Conservation (phyloP, 2,113 vertebrate species). For the Eulacestoma nigropectus region DNA sequence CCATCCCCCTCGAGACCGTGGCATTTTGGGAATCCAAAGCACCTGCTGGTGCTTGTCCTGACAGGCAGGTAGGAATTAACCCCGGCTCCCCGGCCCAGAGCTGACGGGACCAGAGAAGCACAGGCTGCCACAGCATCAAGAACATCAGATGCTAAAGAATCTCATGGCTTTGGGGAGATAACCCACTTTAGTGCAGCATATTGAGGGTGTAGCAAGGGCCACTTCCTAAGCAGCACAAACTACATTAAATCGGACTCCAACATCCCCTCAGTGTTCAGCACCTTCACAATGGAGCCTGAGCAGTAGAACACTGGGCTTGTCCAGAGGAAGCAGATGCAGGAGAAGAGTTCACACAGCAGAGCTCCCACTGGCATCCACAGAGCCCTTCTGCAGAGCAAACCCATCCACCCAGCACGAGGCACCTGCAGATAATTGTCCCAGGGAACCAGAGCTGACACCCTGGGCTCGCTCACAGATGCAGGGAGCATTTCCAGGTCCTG, state of each 20-base stretch:
- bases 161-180: background rate
- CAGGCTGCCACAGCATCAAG: background rate
- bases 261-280: background rate
- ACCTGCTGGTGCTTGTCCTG: background rate
- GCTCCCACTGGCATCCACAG: background rate
- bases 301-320: background rate
- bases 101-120: rapidly evolving
- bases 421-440: background rate
- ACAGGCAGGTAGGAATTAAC: background rate
- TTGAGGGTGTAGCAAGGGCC: background rate
- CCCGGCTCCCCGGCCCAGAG: rapidly evolving
- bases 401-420: background rate
- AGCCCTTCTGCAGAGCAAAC: background rate
- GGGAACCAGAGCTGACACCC: background rate
- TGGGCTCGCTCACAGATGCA: background rate
- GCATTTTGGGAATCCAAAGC: background rate
- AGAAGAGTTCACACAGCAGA: background rate
- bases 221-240: background rate
- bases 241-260: rapidly evolving
- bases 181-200: background rate
- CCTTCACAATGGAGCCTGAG: background rate
- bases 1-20: rapidly evolving
- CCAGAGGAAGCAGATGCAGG: background rate
- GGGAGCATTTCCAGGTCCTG: background rate
- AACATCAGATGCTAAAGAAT: background rate